A percentile compares a stretch with the other conserved stretches of the same genome.
phyloP scores from a whole-genome alignment of 2,888 invertebrate genomes.

The Hylaea fasciaria region DNA sequence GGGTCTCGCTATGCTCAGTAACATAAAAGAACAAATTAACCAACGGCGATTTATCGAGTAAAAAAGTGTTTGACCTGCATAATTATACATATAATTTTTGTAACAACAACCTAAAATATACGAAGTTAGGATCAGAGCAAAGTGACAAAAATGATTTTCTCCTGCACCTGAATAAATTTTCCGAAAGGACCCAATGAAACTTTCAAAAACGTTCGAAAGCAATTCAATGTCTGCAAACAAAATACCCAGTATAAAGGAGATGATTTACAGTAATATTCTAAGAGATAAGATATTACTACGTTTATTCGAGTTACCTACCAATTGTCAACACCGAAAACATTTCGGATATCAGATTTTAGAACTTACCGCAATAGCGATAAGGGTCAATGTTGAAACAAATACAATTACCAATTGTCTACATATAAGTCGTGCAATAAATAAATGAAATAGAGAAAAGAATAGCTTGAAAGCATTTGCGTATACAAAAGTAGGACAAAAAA shows the following conservation, averaged over 20 bases:
- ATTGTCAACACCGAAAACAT: slow-evolving; percentile 21
- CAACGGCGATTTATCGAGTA: too few species aligned
- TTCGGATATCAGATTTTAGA: slow-evolving; percentile 12
- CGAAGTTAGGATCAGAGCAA: slow-evolving; percentile 5
- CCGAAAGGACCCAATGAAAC: slow-evolving; percentile 4
- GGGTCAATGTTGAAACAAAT: slow-evolving; percentile 28
- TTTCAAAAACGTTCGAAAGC: slow-evolving; percentile 6
- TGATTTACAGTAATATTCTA: slow-evolving; percentile 36
- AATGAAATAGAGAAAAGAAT: slow-evolving; percentile 38
- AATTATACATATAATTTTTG: too few species aligned
- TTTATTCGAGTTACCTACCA: slow-evolving; percentile 22
- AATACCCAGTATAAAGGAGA: slow-evolving; percentile 18
- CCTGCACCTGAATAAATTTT: slow-evolving; percentile 6
- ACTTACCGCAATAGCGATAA: slow-evolving; percentile 11
- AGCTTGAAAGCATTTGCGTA: slow-evolving; percentile 37
- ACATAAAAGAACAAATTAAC: too few species aligned
- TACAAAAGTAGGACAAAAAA: slow-evolving; percentile 32
- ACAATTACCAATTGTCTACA: slow-evolving; percentile 16
- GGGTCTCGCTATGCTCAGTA: too few species aligned
- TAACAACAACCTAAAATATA: too few species aligned
- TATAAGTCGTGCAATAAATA: slow-evolving; percentile 39
- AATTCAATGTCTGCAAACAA: slow-evolving; percentile 20
- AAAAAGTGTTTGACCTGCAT: too few species aligned
- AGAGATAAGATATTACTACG: slow-evolving; percentile 29
- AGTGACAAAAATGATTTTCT: slow-evolving; percentile 3